phyloP scores from a whole-genome alignment of 2,797 vertebrate species.

The Gadopsis bispinosus region DNA sequence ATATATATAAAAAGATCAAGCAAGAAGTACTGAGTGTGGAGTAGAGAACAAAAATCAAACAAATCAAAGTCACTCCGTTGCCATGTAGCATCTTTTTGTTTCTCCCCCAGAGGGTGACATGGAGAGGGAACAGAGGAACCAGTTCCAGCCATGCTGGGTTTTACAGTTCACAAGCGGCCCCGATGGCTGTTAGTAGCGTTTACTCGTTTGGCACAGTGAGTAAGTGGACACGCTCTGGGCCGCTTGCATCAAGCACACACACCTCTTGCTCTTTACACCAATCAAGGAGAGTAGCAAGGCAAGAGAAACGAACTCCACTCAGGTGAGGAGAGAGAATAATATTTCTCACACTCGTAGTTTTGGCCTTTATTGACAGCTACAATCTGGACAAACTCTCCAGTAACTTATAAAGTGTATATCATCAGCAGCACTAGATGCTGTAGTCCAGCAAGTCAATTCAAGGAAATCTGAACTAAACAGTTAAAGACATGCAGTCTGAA shows the following conservation, averaged over 20 bases:
- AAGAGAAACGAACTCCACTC: slow-evolving; percentile 29
- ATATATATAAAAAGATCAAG: neutral
- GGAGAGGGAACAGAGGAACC: slow-evolving; percentile 42
- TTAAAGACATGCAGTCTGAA: slow-evolving; percentile 14
- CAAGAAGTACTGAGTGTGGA: slow-evolving; percentile 12
- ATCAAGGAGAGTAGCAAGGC: slow-evolving; percentile 43
- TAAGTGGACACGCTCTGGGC: slow-evolving; percentile 56
- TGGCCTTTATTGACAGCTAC: slow-evolving; percentile 21
- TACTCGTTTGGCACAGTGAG: slow-evolving; percentile 59
- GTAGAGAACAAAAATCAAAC: slow-evolving; percentile 18
- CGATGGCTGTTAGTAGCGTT: slow-evolving; percentile 60
- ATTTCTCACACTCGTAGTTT: neutral
- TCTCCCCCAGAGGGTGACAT: slow-evolving; percentile 39
- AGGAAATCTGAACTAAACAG: slow-evolving; percentile 11
- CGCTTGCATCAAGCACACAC: slow-evolving; percentile 32
- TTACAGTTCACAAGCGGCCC: slow-evolving; percentile 60
- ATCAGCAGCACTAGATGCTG: slow-evolving; percentile 26
- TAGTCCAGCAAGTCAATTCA: slow-evolving; percentile 16
- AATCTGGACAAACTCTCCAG: slow-evolving; percentile 24
- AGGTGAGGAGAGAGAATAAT: slow-evolving; percentile 28
- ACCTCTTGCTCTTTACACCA: slow-evolving; percentile 46
- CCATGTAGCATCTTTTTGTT: slow-evolving; percentile 25
- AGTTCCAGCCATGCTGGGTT: slow-evolving; percentile 41
- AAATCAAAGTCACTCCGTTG: slow-evolving; percentile 33
- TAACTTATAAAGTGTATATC: slow-evolving; percentile 21